Evolutionary conservation across 2,888 invertebrate species (phyloP).

Genomic region (Heliconius cydno): DNA sequence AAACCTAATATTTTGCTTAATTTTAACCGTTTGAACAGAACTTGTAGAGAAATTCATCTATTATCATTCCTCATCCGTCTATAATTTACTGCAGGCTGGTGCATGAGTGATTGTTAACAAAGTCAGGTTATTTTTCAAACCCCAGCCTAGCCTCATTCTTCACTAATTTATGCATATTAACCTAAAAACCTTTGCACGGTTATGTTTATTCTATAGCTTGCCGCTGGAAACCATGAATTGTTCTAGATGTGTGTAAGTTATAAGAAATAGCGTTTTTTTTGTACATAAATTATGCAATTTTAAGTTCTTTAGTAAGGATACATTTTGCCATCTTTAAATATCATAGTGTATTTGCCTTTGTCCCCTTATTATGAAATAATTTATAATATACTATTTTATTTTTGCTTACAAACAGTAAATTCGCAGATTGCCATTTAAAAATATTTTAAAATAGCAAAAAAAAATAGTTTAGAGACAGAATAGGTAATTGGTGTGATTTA

Average conservation of each 20-base stretch:
- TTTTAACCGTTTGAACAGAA: background rate
- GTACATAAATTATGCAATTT: background rate
- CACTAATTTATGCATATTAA: slow-evolving; percentile 45
- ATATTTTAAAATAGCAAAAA: too few relatives aligned
- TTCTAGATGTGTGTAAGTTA: slow-evolving; percentile 46
- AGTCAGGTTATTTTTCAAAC: slow-evolving; percentile 25
- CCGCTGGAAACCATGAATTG: slow-evolving; percentile 54
- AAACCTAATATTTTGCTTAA: background rate
- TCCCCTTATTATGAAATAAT: too few relatives aligned
- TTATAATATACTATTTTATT: too few relatives aligned
- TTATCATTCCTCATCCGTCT: slow-evolving; percentile 12
- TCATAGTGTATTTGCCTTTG: too few relatives aligned
- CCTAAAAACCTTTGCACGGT: slow-evolving; percentile 45
- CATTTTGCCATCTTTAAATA: too few relatives aligned
- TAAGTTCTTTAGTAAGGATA: too few relatives aligned
- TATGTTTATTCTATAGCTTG: slow-evolving; percentile 49
- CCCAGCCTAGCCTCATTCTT: slow-evolving; percentile 28
- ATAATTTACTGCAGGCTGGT: slow-evolving; percentile 20
- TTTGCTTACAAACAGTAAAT: too few relatives aligned
- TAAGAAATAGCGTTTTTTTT: slow-evolving; percentile 16
- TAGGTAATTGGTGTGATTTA: too few relatives aligned
- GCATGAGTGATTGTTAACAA: slow-evolving; percentile 11
- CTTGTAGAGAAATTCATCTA: slow-evolving; percentile 1
- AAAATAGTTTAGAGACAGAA: too few relatives aligned
- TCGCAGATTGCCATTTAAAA: too few relatives aligned